phyloP scores from a whole-genome alignment of 2,113 vertebrate genomes.

The Haliaeetus leucogaster region DNA sequence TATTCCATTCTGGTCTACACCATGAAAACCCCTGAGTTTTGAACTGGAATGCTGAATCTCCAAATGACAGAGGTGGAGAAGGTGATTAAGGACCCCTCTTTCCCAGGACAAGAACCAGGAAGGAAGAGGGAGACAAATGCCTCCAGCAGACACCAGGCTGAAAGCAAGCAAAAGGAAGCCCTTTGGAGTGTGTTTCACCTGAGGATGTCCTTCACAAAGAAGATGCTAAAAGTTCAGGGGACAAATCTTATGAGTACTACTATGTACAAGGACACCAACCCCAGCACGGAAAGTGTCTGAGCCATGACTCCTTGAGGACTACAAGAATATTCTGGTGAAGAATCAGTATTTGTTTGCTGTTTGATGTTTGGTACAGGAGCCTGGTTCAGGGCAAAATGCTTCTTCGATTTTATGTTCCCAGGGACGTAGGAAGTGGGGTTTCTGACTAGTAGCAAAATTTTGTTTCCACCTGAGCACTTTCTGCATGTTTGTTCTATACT shows the following conservation, averaged over 20 bases:
- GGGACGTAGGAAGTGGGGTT: background rate
- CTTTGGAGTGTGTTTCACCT: rapidly evolving
- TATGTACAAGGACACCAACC: background rate
- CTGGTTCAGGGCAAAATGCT: background rate
- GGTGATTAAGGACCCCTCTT: background rate
- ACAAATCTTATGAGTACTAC: background rate
- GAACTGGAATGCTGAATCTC: background rate
- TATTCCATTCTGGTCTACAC: background rate
- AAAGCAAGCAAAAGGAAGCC: background rate
- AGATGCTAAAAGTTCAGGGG: background rate
- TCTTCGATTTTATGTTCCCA: background rate
- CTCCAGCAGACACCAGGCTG: background rate
- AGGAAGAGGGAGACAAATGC: background rate
- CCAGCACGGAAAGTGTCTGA: background rate
- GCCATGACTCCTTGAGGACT: background rate
- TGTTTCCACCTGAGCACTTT: background rate
- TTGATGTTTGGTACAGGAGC: background rate
- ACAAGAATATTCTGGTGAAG: background rate
- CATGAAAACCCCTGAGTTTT: background rate
- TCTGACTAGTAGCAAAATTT: background rate
- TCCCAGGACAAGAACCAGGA: background rate
- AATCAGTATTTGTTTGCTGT: background rate
- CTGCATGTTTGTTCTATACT: background rate
- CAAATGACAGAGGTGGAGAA: background rate
- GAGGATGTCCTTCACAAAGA: background rate